Evolutionary conservation across 2,888 invertebrate species (phyloP).

Genomic region (Belgica antarctica): DNA sequence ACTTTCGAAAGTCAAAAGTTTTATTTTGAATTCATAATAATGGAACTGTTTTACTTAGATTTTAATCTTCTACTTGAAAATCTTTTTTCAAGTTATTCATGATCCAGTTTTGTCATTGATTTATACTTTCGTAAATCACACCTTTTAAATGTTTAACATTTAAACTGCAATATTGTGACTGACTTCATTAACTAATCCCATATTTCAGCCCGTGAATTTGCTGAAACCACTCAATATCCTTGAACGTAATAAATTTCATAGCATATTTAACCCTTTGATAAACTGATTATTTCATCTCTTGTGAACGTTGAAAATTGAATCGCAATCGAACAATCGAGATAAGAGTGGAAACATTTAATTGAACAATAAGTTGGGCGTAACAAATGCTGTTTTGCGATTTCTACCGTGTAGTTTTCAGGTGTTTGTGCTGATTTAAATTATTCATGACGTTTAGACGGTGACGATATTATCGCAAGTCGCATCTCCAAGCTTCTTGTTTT

Average conservation of each 20-base stretch:
- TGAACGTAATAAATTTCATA: background rate
- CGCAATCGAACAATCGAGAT: constrained; percentile 13
- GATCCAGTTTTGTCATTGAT: too few relatives aligned
- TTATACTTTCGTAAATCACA: too few relatives aligned
- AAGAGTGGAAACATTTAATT: constrained; percentile 31
- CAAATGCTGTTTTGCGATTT: background rate
- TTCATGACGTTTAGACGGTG: constrained; percentile 9
- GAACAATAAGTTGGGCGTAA: background rate
- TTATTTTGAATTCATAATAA: too few relatives aligned
- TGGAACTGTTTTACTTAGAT: too few relatives aligned
- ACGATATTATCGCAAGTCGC: background rate
- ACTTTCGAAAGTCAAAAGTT: too few relatives aligned
- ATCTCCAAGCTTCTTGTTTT: background rate
- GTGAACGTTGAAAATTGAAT: background rate
- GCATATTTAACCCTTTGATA: constrained; percentile 28
- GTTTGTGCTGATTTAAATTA: background rate
- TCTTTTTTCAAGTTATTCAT: too few relatives aligned
- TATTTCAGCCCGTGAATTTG: too few relatives aligned
- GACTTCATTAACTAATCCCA: too few relatives aligned
- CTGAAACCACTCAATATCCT: background rate
- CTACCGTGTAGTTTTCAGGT: background rate
- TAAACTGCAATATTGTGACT: too few relatives aligned
- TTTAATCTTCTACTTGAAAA: too few relatives aligned
- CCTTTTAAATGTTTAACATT: too few relatives aligned
- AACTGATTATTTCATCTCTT: constrained; percentile 6